Evolutionary conservation across 1,140 invertebrate species (phyloP).

Genomic region (Hypothenemus hampei): DNA sequence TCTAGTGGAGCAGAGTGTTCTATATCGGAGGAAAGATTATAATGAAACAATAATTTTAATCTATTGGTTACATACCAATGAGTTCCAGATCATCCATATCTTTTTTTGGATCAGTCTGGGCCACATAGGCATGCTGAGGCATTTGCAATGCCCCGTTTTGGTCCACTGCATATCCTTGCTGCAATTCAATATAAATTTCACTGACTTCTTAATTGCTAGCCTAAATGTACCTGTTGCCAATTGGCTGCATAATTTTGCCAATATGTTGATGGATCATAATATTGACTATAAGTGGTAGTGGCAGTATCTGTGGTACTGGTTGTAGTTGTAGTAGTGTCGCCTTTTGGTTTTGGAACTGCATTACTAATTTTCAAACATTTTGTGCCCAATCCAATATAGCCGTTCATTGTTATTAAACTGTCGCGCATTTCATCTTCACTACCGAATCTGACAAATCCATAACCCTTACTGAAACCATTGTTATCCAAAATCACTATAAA

Average conservation of each 20-base stretch:
- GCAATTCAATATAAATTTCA: slow-evolving; percentile 2
- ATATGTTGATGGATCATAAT: slow-evolving; percentile 67
- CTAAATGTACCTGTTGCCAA: slow-evolving; percentile 46
- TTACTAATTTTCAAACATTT: slow-evolving; percentile 88
- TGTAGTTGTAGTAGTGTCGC: slow-evolving; percentile 26
- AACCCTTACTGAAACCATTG: slow-evolving; percentile 88
- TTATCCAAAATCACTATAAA: slow-evolving; percentile 77
- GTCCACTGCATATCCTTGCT: slow-evolving; percentile 47
- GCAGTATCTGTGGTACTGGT: neutral
- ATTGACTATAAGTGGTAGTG: slow-evolving; percentile 56
- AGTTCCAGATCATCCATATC: slow-evolving; percentile 59
- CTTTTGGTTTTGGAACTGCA: slow-evolving; percentile 78
- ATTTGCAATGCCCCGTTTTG: slow-evolving; percentile 38
- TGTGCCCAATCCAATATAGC: slow-evolving; percentile 73
- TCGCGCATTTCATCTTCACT: slow-evolving; percentile 93
- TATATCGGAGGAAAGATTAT: slow-evolving; percentile 43
- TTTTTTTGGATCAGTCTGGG: slow-evolving; percentile 33
- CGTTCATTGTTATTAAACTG: slow-evolving; percentile 84
- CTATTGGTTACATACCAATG: slow-evolving; percentile 48
- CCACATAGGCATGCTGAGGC: slow-evolving; percentile 4
- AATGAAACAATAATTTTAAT: slow-evolving; percentile 9
- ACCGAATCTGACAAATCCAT: slow-evolving; percentile 94
- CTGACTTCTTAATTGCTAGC: slow-evolving; percentile 1
- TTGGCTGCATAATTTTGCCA: slow-evolving; percentile 65
- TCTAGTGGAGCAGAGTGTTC: slow-evolving; percentile 70